Percentiles rank a stretch among this genome's conserved stretches.
These are phyloP conservation scores for Musca vetustissima DNA, from an alignment of 1,140 invertebrate genomes.

Conservation along the genomic window DNA sequence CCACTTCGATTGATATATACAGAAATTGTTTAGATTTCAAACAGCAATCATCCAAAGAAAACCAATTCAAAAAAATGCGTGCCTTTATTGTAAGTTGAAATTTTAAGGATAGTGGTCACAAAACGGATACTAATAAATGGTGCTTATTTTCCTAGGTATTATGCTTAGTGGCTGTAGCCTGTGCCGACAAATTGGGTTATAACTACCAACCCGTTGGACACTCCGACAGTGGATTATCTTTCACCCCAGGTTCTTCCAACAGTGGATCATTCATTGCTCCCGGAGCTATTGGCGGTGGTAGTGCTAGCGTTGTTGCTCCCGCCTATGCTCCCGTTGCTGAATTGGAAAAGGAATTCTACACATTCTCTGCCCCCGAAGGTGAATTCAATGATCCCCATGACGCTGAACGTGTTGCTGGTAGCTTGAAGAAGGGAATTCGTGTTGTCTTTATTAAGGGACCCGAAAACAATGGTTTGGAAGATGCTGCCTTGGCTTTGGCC, in stretches of 20 bases:
- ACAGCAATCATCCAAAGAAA: background rate
- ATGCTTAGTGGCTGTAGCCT: conserved; percentile 45
- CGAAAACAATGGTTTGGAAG: conserved; percentile 39
- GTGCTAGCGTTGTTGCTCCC: conserved; percentile 18
- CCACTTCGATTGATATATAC: too few species aligned
- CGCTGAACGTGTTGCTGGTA: conserved; percentile 33
- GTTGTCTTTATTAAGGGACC: conserved; percentile 49
- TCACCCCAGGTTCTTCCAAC: too few species aligned
- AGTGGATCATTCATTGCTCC: conserved; percentile 43
- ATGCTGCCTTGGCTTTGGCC: conserved; percentile 42
- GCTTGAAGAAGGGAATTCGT: conserved; percentile 41
- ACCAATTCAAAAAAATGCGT: conserved; percentile 38
- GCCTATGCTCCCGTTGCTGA: conserved; percentile 35
- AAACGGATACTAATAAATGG: background rate
- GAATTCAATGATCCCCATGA: conserved; percentile 42
- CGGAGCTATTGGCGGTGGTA: conserved; percentile 24
- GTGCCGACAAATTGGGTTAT: conserved; percentile 48
- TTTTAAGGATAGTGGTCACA: too few species aligned
- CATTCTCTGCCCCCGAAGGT: conserved; percentile 41
- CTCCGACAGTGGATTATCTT: too few species aligned
- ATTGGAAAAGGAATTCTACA: conserved; percentile 46
- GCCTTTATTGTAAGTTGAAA: conserved; percentile 43
- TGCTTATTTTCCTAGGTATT: conserved; percentile 34
- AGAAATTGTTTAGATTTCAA: conserved; percentile 24
- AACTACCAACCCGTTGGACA: conserved; percentile 50